Percentiles rank a stretch among this genome's conserved stretches.
phyloP scores from a whole-genome alignment of 1,140 invertebrate species.

The Heliothis virescens region DNA sequence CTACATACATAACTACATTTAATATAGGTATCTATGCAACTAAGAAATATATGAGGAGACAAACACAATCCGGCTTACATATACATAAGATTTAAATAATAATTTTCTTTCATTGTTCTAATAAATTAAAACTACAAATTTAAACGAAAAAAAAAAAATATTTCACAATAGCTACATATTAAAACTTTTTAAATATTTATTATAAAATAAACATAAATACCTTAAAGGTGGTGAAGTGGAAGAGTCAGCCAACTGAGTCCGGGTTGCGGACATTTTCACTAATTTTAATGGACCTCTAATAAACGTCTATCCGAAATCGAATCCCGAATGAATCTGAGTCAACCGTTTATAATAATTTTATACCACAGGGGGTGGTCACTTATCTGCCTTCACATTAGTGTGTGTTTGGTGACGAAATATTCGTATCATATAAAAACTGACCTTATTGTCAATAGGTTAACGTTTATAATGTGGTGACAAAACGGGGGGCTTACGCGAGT shows the following conservation, averaged over 20 bases:
- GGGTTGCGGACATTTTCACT: conserved; percentile 70
- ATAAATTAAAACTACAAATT: neutral
- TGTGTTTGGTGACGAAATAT: conserved; percentile 21
- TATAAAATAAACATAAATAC: conserved; percentile 53
- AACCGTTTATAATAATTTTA: conserved; percentile 72
- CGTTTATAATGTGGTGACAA: conserved; percentile 38
- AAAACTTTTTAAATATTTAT: too few species aligned
- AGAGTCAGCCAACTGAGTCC: conserved; percentile 78
- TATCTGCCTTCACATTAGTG: conserved; percentile 14
- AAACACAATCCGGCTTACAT: neutral
- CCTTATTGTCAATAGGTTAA: conserved; percentile 23
- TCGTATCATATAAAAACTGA: conserved; percentile 21
- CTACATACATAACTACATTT: too few species aligned
- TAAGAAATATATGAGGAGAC: too few species aligned
- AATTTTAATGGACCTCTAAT: conserved; percentile 9
- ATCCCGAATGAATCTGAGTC: conserved; percentile 61
- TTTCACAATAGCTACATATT: neutral
- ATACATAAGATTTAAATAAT: too few species aligned
- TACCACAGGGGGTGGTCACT: conserved; percentile 67
- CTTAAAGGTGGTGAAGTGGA: conserved; percentile 77
- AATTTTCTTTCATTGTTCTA: too few species aligned
- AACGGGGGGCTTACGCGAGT: conserved; percentile 51
- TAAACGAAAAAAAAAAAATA: neutral
- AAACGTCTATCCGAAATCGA: conserved; percentile 49
- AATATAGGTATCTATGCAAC: too few species aligned